Conservation (phyloP, 1,140 invertebrate genomes). For the Bradynema listronoti region DNA sequence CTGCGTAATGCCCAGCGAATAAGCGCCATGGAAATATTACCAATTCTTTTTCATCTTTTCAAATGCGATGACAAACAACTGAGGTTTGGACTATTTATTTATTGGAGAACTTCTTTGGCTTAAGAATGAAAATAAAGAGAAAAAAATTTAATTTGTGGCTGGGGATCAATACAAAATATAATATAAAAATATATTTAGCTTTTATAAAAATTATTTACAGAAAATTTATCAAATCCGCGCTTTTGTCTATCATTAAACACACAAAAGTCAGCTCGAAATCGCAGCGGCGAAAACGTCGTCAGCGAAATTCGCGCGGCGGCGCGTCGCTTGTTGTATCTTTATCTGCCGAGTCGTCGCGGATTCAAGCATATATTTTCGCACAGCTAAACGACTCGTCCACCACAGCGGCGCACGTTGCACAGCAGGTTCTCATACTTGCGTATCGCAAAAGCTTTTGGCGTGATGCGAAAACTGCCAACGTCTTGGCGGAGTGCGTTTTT, state of each 20-base stretch:
- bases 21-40: slow-evolving; percentile 36
- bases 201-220: slow-evolving; percentile 33
- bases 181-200: too few relatives aligned
- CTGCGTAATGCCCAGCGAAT: slow-evolving; percentile 36
- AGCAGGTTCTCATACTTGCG: slow-evolving; percentile 79
- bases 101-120: too few relatives aligned
- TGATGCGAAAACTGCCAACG: slow-evolving; percentile 93
- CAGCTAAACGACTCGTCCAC: slow-evolving; percentile 46
- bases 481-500: slow-evolving; percentile 81
- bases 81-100: slow-evolving; percentile 27
- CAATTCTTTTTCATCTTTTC: slow-evolving; percentile 53
- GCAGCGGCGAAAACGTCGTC: slow-evolving; percentile 2
- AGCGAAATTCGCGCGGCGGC: slow-evolving; percentile 12
- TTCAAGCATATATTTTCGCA: slow-evolving; percentile 48
- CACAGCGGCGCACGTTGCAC: slow-evolving; percentile 47
- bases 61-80: slow-evolving; percentile 51
- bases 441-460: slow-evolving; percentile 96
- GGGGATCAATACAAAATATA: too few relatives aligned
- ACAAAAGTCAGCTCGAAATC: slow-evolving; percentile 8
- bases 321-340: slow-evolving; percentile 11
- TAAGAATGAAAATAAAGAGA: too few relatives aligned
- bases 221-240: slow-evolving; percentile 44
- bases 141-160: too few relatives aligned
- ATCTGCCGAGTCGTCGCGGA: slow-evolving; percentile 21
- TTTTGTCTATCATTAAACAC: slow-evolving; percentile 30